A percentile compares a stretch with the other conserved stretches of the same genome.
phyloP scores from a whole-genome alignment of 2,113 vertebrate species.

The Clarias macrocephalus region DNA sequence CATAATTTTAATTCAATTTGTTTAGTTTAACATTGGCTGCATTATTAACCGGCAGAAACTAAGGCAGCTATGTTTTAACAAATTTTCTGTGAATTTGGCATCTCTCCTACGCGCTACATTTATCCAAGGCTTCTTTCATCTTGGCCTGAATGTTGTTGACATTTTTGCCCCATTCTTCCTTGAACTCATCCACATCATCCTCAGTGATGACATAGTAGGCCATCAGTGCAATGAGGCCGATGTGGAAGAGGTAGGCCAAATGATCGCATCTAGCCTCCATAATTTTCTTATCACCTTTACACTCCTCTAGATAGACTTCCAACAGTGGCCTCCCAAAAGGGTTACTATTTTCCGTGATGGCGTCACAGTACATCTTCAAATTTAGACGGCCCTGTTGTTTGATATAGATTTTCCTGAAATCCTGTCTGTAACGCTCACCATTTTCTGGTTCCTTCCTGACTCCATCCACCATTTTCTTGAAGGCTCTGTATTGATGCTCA shows the following conservation, averaged over 20 bases:
- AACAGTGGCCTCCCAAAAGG: conserved; percentile 68
- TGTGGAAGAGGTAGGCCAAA: conserved; percentile 73
- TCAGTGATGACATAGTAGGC: conserved; percentile 71
- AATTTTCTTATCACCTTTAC: conserved; percentile 55
- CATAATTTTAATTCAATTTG: too few relatives aligned
- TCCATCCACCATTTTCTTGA: conserved; percentile 65
- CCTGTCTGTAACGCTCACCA: conserved; percentile 50
- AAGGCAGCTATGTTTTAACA: conserved; percentile 3
- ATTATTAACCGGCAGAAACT: conserved; percentile 3
- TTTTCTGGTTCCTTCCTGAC: conserved; percentile 67
- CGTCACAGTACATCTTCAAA: conserved; percentile 69
- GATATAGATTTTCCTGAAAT: conserved; percentile 68
- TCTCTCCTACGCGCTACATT: conserved; percentile 61
- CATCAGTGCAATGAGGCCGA: conserved; percentile 75
- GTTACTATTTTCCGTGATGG: conserved; percentile 57
- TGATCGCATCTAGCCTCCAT: conserved; percentile 74
- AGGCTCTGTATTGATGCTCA: conserved; percentile 72
- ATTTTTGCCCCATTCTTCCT: conserved; percentile 68
- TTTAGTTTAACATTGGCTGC: background rate
- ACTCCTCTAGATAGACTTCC: conserved; percentile 71
- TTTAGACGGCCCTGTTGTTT: conserved; percentile 64
- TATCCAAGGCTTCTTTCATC: conserved; percentile 70
- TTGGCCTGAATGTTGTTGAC: conserved; percentile 72
- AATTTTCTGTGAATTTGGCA: background rate
- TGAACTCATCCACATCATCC: conserved; percentile 72